Evolutionary conservation across 2,113 vertebrate species (phyloP).

Genomic region (Macrotus californicus): DNA sequence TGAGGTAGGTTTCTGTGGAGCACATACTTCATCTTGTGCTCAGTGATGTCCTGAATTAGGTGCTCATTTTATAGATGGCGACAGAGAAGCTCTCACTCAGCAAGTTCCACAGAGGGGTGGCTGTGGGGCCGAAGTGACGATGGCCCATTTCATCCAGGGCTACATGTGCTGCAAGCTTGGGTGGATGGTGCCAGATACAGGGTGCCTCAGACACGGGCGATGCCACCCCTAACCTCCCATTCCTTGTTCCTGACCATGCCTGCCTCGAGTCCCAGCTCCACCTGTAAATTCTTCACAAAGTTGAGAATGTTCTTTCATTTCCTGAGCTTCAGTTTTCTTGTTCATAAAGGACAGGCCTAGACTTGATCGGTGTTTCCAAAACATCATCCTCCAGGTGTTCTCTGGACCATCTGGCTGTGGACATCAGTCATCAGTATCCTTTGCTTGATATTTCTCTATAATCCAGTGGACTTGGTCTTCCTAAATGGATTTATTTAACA

Average conservation of each 20-base stretch:
- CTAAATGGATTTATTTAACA: neutral
- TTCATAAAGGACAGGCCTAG: neutral
- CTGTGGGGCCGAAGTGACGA: neutral
- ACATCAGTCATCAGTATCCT: neutral
- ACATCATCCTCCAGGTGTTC: neutral
- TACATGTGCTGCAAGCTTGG: accelerated
- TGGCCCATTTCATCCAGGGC: neutral
- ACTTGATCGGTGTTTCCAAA: neutral
- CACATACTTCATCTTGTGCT: neutral
- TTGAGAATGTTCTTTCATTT: neutral
- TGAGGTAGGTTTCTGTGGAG: neutral
- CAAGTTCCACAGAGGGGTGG: neutral
- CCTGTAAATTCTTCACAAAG: neutral
- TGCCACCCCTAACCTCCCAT: neutral
- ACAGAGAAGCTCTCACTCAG: neutral
- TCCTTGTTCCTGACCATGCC: neutral
- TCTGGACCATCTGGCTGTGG: neutral
- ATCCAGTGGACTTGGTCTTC: neutral
- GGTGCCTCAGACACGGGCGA: accelerated
- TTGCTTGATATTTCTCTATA: neutral
- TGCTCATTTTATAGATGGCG: neutral
- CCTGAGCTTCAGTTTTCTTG: neutral
- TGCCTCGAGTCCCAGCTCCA: neutral
- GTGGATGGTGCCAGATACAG: too few species aligned
- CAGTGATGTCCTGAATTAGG: neutral